Percentiles rank a stretch among this genome's conserved stretches.
Evolutionary conservation across 2,888 invertebrate genomes (phyloP).

Genomic region (Pseudolycoriella hygida): DNA sequence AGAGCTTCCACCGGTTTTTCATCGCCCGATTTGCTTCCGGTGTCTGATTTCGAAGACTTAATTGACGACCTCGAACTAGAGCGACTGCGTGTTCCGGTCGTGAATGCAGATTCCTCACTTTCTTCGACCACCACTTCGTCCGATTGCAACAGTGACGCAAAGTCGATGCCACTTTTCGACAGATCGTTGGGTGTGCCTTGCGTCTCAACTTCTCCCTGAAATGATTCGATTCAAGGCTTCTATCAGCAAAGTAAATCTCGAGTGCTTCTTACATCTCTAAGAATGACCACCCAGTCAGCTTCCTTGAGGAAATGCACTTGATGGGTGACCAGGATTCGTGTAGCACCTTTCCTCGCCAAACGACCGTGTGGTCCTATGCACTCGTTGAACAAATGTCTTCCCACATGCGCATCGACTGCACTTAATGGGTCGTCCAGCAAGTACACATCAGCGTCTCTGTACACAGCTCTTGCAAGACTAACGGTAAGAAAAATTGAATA

Average conservation of each 20-base stretch:
- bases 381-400: constrained; percentile 48
- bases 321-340: constrained; percentile 56
- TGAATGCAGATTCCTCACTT: constrained; percentile 2
- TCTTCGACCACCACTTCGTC: constrained; percentile 24
- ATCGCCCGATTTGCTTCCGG: background rate
- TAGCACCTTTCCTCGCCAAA: constrained; percentile 33
- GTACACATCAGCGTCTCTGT: constrained; percentile 47
- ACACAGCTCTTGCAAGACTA: constrained; percentile 14
- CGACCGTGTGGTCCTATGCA: constrained; percentile 36
- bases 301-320: constrained; percentile 48
- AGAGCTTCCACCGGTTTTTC: background rate
- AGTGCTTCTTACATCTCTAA: constrained; percentile 33
- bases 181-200: constrained; percentile 31
- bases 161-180: constrained; percentile 30
- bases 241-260: background rate
- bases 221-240: background rate
- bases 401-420: constrained; percentile 56
- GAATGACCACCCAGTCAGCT: constrained; percentile 36
- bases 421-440: constrained; percentile 58
- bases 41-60: background rate
- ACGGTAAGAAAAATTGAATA: background rate
- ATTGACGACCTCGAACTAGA: background rate
- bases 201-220: constrained; percentile 29
- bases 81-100: background rate
- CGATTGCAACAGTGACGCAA: constrained; percentile 31